Percentiles rank a stretch among this genome's conserved stretches.
phyloP scores from a whole-genome alignment of 2,888 invertebrate genomes.

The Mylabris sibirica region DNA sequence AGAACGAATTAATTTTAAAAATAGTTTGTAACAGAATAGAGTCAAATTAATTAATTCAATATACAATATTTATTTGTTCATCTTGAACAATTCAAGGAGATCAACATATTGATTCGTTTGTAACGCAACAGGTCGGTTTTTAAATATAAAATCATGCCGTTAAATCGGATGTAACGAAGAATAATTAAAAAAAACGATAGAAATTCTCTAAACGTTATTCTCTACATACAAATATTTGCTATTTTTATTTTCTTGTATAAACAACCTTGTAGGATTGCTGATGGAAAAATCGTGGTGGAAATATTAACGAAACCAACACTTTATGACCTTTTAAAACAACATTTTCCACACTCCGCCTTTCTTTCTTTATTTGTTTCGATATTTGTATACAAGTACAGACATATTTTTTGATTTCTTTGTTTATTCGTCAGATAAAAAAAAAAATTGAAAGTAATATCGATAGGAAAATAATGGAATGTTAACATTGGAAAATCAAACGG shows the following conservation, averaged over 20 bases:
- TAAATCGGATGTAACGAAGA: constrained; percentile 22
- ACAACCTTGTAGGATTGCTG: neutral
- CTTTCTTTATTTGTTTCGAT: neutral
- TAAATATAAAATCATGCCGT: constrained; percentile 9
- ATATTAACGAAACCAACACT: neutral
- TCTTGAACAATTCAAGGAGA: neutral
- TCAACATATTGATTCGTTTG: neutral
- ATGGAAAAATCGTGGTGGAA: neutral
- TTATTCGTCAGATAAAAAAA: neutral
- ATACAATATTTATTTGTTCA: no score
- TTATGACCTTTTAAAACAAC: constrained; percentile 1
- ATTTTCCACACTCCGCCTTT: neutral
- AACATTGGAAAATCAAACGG: constrained; percentile 38
- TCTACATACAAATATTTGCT: neutral
- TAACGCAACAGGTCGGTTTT: constrained; percentile 28
- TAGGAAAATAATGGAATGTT: constrained; percentile 30
- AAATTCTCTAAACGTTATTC: neutral
- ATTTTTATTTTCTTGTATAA: neutral
- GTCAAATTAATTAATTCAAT: neutral
- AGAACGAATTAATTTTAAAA: neutral
- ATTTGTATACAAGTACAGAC: no score
- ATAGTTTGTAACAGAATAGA: neutral
- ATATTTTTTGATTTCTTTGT: neutral
- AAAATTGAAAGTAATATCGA: neutral
- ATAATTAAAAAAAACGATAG: constrained; percentile 16